Base-by-base conservation (phyloP, 2,113 vertebrate genomes). In the Odocoileus hemionus region DNA sequence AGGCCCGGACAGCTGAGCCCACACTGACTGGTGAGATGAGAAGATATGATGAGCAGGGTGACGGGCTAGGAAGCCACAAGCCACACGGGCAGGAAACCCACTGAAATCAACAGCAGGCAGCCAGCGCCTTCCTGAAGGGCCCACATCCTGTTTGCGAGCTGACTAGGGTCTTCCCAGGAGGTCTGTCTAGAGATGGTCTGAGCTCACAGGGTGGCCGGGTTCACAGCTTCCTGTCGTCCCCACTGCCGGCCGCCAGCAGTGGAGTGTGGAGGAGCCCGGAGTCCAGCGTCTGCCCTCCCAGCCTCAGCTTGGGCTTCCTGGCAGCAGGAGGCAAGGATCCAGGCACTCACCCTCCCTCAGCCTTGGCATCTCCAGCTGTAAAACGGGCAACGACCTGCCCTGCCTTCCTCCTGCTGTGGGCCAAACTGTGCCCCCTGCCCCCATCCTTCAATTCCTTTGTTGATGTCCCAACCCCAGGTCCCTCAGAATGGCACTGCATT, bases 181-280 rank as follows among this genome's bases (percentile, higher is more conserved):
- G 36, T 55, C 30, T 54, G 33, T 47, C 55, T 12, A 52, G 21
- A 16, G 79, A 6, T 21, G 3, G 55, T 33, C 43, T 23, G 28
- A 58, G 33, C n/a, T 23, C 43, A 70, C 14, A 58, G 30, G 25
- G 28, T 7, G 55, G 47, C 2, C 1, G 10, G 33, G 4, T 30
- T 17, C 28, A 11, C 1, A 47, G 45, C 10, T 94, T 87, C 67
- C 82, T 78, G 45, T 8, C 26, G 23, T 52, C 9, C 50, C 23
- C 0, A 13, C 11, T 1, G 36, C 5, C 1, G 1, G 50, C 2
- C 4, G 33, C 74, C 39, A 78, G 70, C 19, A 60, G 21, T 21
- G 4, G n/a, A 64, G 78, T 26, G 25, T 45, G 7, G 0, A 47
- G 2, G 33, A 28, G 4, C 26, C 9, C 2, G 14, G 26, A 57